A percentile compares a stretch with the other conserved stretches of the same genome.
phyloP scores from a whole-genome alignment of 2,113 vertebrate species.

The Megaptera novaeangliae region DNA sequence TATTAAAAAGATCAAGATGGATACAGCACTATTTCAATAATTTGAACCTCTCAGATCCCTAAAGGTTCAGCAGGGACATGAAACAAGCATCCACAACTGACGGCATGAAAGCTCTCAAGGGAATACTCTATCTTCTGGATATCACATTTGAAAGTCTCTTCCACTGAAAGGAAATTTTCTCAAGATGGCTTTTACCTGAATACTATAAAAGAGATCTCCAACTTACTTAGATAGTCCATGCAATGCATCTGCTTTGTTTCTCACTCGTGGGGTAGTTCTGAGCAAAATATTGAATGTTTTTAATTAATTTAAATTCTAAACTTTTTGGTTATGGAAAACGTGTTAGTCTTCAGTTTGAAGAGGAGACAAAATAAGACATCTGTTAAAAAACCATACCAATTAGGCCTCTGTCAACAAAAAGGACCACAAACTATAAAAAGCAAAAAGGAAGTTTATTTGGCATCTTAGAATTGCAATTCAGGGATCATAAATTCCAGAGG shows the following conservation, averaged over 20 bases:
- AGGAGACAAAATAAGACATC: background rate
- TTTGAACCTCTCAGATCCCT: background rate
- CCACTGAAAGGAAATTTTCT: background rate
- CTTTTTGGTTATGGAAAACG: background rate
- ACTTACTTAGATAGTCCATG: accelerated
- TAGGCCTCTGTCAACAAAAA: background rate
- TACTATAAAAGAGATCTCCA: accelerated
- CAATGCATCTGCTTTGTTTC: background rate
- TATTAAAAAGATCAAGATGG: background rate
- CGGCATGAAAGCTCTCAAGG: too few relatives aligned
- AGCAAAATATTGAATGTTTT: background rate
- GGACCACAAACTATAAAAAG: background rate
- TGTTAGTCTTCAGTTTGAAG: background rate
- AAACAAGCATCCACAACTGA: background rate
- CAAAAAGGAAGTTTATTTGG: too few relatives aligned
- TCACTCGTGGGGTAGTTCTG: background rate
- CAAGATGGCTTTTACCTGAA: too few relatives aligned
- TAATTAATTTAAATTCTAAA: too few relatives aligned
- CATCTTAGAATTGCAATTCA: background rate
- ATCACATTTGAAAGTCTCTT: background rate
- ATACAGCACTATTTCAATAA: background rate
- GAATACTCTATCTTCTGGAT: accelerated
- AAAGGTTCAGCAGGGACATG: background rate
- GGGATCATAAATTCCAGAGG: background rate
- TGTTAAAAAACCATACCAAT: background rate